Conservation (phyloP, 1,140 invertebrate species). For the Daktulosphaira vitifoliae region DNA sequence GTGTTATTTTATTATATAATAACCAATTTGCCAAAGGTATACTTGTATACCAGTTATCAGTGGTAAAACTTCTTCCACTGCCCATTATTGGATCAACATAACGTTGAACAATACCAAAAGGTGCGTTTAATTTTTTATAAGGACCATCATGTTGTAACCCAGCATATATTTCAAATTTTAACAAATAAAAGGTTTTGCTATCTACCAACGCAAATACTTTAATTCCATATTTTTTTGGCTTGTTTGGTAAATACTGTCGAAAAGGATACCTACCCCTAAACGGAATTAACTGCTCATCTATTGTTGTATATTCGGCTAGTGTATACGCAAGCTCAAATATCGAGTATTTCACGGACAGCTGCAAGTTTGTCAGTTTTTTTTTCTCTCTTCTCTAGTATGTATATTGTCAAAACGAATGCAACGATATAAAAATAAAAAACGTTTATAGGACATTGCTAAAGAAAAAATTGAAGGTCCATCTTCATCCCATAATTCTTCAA, state of each 20-base stretch:
- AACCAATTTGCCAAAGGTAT: too few species aligned
- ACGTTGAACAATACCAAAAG: constrained; percentile 39
- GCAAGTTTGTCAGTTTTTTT: too few species aligned
- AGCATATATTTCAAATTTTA: too few species aligned
- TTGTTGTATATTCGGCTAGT: constrained; percentile 40
- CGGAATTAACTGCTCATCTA: constrained; percentile 45
- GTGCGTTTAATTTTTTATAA: constrained; percentile 38
- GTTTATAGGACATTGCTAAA: too few species aligned
- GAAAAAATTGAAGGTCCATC: constrained; percentile 4
- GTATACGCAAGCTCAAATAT: constrained; percentile 42
- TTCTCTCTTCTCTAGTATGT: too few species aligned
- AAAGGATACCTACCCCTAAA: too few species aligned
- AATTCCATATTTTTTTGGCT: too few species aligned
- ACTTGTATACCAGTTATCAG: constrained; percentile 40
- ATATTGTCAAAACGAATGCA: too few species aligned
- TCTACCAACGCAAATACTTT: too few species aligned
- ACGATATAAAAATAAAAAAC: too few species aligned
- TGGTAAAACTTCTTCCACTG: constrained; percentile 39
- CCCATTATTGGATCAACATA: constrained; percentile 38
- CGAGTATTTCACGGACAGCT: constrained; percentile 42
- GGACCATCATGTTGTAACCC: constrained; percentile 41
- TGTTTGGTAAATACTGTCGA: too few species aligned
- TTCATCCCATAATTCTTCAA: constrained; percentile 9
- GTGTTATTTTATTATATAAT: constrained; percentile 15
- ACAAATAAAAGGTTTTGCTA: too few species aligned